phyloP scores from a whole-genome alignment of 92 coral and sea anemone species.

The Palythoa grandiflora region DNA sequence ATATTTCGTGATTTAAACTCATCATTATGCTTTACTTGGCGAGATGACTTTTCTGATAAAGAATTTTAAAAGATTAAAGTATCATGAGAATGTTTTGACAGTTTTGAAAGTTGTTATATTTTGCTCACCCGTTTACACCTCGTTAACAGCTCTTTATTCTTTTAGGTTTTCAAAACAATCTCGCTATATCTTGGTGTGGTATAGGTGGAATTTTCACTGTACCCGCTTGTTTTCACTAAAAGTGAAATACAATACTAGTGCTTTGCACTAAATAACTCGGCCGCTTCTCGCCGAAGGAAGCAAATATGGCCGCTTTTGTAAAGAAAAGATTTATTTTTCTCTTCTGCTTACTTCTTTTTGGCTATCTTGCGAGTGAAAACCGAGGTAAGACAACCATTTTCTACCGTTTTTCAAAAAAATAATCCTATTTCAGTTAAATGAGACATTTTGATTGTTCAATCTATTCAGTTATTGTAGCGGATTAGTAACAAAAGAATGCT shows the following conservation, averaged over 20 bases:
- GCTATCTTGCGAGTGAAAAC: background rate
- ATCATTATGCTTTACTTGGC: no score
- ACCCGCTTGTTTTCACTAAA: background rate
- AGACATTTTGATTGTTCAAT: no score
- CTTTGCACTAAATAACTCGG: conserved; percentile 25
- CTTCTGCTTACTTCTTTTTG: background rate
- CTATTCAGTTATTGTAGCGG: no score
- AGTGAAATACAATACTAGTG: conserved; percentile 3
- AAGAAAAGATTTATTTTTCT: conserved; percentile 23
- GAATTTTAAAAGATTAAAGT: no score
- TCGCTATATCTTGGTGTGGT: background rate
- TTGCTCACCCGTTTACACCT: conserved; percentile 3
- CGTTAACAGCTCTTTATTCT: background rate
- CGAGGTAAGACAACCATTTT: conserved; percentile 22
- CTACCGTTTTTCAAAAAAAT: background rate
- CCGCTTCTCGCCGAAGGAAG: conserved; percentile 48
- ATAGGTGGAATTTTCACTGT: background rate
- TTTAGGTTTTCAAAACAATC: conserved; percentile 12
- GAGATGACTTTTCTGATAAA: no score
- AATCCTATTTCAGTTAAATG: no score
- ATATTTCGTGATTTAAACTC: no score
- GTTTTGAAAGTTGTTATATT: no score
- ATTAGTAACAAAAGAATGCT: no score
- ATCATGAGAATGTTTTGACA: no score
- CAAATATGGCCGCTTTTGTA: conserved; percentile 41